Evolutionary conservation across 1,140 invertebrate species (phyloP), one percentile per base, ranked within the genome.

Genomic region (Liolophura sinensis): DNA sequence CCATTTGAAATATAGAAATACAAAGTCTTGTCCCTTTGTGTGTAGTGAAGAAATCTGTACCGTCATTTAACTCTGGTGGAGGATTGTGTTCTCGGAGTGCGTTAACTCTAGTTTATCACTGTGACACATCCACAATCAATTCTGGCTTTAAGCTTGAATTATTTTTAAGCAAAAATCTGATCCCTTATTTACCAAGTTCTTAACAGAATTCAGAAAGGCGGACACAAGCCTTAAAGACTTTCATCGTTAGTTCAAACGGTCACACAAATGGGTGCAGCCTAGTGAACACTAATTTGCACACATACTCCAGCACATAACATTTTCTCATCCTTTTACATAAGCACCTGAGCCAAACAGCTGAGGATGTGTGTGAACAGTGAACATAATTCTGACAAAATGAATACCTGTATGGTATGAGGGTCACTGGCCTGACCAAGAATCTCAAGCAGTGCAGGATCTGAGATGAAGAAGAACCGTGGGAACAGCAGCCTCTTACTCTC

Each of bases 391-490:
- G 31, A 24, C 12, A n/a, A 31, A 24, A 18, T 52, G 27, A 50
- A 25, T 66, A 78, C 93, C 84, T 98, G 95, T 80, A 98, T 97
- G 0, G 95, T 97, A 77, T 98, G 96, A 0, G 95, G 96, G 85
- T 98, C 96, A 18, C 94, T 97, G 0, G 95, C 95, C 86, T 98
- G 95, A 0, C 96, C 96, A 5, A 98, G 86, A 77, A 98, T 97
- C 84, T 98, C 96, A 54, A 98, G 83, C 51, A 98, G 83, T 0
- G 95, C 94, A 11, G 96, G 96, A 87, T 98, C 96, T 1, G 96
- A 98, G 0, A 98, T 94, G 76, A 98, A 98, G 86, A 98, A 98
- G 79, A 98, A 98, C 72, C 96, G 86, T 22, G 96, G 96, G 81
- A 98, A 98, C 89, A 97, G 93, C 82, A 94, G 92, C 48, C 95